Evolutionary conservation across 2,797 vertebrate genomes (phyloP).

Genomic region (Catostomus latipinnis): DNA sequence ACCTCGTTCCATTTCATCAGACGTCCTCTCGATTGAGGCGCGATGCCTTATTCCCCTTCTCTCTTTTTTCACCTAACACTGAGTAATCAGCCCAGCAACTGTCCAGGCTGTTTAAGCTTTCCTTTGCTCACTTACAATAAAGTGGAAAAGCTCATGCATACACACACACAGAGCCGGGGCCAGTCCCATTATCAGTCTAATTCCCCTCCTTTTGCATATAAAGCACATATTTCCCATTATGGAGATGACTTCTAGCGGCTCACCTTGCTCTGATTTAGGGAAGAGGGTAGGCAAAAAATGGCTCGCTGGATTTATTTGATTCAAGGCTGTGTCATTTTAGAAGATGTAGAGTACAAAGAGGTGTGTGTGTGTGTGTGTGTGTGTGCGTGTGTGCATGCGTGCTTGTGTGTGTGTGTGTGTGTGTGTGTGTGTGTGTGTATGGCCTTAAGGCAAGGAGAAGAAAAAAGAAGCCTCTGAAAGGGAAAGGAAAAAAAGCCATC

Average conservation of each 20-base stretch:
- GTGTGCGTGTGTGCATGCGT: slow-evolving; percentile 63
- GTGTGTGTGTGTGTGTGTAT: slow-evolving; percentile 36
- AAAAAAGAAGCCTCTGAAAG: slow-evolving; percentile 41
- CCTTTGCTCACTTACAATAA: slow-evolving; percentile 76
- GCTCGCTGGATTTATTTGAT: slow-evolving; percentile 79
- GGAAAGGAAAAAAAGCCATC: slow-evolving; percentile 51
- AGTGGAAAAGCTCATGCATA: slow-evolving; percentile 63
- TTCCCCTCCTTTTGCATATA: slow-evolving; percentile 70
- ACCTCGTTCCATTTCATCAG: slow-evolving; percentile 82
- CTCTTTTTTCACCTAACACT: slow-evolving; percentile 60
- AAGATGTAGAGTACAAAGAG: slow-evolving; percentile 65
- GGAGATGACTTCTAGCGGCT: slow-evolving; percentile 74
- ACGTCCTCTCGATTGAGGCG: slow-evolving; percentile 71
- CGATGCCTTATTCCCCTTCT: slow-evolving; percentile 67
- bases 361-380: slow-evolving; percentile 59
- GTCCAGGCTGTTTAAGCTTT: slow-evolving; percentile 78
- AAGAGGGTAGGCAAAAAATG: slow-evolving; percentile 66
- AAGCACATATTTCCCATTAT: slow-evolving; percentile 80
- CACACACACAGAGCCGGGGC: slow-evolving; percentile 55
- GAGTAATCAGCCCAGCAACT: slow-evolving; percentile 70
- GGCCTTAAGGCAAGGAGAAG: slow-evolving; percentile 55
- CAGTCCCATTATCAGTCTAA: slow-evolving; percentile 73
- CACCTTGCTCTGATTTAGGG: slow-evolving; percentile 70
- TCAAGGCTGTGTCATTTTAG: slow-evolving; percentile 75
- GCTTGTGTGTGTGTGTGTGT: slow-evolving; percentile 60